These are phyloP conservation scores for Drosophila yooni DNA, from an alignment of 2,888 invertebrate species.

Conservation along the genomic window DNA sequence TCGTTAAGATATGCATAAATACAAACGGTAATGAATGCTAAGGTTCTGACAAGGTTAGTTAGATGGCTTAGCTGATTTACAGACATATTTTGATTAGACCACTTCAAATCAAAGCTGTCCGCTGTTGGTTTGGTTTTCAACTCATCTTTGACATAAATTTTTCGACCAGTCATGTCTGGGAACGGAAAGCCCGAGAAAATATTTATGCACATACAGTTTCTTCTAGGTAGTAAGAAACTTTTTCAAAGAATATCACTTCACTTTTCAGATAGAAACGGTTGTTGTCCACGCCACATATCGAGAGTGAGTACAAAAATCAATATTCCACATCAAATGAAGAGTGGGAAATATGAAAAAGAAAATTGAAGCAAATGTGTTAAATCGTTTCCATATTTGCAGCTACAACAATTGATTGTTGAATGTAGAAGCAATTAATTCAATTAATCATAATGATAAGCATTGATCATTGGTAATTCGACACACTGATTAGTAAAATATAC, in stretches of 20 bases:
- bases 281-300: not conserved
- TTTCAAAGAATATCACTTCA: slow-evolving; percentile 4
- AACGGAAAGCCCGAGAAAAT: slow-evolving; percentile 33
- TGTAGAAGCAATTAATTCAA: slow-evolving; percentile 12
- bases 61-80: slow-evolving; percentile 2
- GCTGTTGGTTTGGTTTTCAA: slow-evolving; percentile 19
- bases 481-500: slow-evolving; percentile 28
- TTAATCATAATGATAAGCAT: slow-evolving; percentile 12
- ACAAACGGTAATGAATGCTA: slow-evolving; percentile 38
- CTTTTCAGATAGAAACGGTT: slow-evolving; percentile 7
- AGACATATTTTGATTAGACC: slow-evolving; percentile 9
- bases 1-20: slow-evolving; percentile 45
- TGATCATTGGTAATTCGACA: slow-evolving; percentile 6
- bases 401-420: not conserved
- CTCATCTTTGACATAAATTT: slow-evolving; percentile 61
- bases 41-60: slow-evolving; percentile 52
- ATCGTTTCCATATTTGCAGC: not conserved
- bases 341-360: not conserved
- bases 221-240: not conserved
- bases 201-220: slow-evolving; percentile 1
- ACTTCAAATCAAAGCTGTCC: not conserved
- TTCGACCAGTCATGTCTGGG: slow-evolving; percentile 64
- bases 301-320: slow-evolving; percentile 4
- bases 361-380: not conserved
- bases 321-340: not conserved